Base-by-base conservation (phyloP, 2,888 invertebrate species). In the Congeria kusceri region DNA sequence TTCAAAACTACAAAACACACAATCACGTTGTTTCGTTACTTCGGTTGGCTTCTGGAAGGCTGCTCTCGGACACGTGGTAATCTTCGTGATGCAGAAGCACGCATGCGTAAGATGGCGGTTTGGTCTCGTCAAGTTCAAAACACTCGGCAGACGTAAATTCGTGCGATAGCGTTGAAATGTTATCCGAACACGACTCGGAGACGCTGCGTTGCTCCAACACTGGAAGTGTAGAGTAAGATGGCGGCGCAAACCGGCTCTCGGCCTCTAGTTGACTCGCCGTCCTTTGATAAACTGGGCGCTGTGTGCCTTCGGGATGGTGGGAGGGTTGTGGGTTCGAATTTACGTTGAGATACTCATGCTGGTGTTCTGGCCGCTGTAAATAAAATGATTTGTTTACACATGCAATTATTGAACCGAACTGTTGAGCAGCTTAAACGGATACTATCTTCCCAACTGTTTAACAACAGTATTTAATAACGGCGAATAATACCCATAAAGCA, bases 91-190 rank as follows among this genome's bases (percentile, higher is more conserved):
- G 73, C n/a, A 70, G 44, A 79, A 83, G 79, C 5, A 83, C 83
- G 46, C 83, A 80, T 25, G 71, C 69, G 71, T 83, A 83, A 9
- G 79, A 69, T 15, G 83, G 83, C 44, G 83, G 83, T 20, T 71
- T 61, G 20, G 53, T 63, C 13, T 65, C 68, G 32, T 75, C 49
- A 53, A 44, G 61, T 25, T 66, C 73, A 11, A 62, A 27, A 25
- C 73, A 62, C 20, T 72, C 64, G 20, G 27, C 29, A 9, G 57
- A 13, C 29, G 44, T 57, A 3, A 29, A 18, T 0, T 20, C 25
- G 0, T 15, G 4, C 15, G 39, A 39, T 13, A 5, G 39, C 25
- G 53, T 53, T 9, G 53, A 23, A 11, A 9, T 3, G 9, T 39
- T 39, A 15, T 39, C 39, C 11, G 39, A 39, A 39, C 39, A 39